Evolutionary conservation across 2,113 vertebrate species (phyloP).

Genomic region (Pampusana beccarii): DNA sequence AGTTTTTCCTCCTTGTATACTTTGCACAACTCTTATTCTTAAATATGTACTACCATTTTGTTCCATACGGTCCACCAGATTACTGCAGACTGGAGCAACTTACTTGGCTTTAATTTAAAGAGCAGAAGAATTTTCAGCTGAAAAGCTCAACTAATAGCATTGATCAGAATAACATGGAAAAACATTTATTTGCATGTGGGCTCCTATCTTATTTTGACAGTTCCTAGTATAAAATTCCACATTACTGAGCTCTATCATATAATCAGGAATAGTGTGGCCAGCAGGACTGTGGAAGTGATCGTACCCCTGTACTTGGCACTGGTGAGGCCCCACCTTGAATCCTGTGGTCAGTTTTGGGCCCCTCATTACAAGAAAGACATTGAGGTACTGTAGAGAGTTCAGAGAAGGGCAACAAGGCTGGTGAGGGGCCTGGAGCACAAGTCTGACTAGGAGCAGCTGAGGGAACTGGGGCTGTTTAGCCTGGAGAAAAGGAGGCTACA

Average conservation of each 20-base stretch:
- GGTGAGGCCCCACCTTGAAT: background rate
- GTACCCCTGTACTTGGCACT: accelerated
- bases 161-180: background rate
- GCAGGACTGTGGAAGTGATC: background rate
- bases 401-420: background rate
- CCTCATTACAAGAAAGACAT: background rate
- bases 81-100: background rate
- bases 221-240: background rate
- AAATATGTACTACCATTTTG: accelerated
- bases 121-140: background rate
- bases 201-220: background rate
- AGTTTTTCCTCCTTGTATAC: background rate
- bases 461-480: background rate
- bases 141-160: background rate
- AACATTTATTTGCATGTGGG: background rate
- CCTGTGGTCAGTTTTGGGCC: background rate
- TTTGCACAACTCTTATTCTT: background rate
- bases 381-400: accelerated
- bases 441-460: background rate
- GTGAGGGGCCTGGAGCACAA: background rate
- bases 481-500: background rate
- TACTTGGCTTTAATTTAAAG: background rate
- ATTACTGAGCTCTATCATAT: background rate
- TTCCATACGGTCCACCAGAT: background rate
- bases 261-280: background rate